phyloP scores from a whole-genome alignment of 2,113 vertebrate genomes.

The Pteropus alecto region DNA sequence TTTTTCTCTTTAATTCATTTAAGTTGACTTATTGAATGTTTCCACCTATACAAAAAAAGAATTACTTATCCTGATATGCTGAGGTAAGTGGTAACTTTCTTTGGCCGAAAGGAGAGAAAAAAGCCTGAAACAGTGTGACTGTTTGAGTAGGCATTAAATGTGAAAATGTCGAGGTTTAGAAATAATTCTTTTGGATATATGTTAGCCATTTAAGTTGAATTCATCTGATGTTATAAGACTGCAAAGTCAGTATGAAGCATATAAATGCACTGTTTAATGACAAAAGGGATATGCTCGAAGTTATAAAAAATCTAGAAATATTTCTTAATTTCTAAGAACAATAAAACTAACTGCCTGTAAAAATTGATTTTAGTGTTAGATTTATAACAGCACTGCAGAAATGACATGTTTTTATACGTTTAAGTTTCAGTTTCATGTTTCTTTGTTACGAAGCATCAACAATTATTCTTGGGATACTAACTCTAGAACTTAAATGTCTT shows the following conservation, averaged over 20 bases:
- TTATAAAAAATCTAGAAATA: neutral
- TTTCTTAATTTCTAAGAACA: slow-evolving; percentile 9
- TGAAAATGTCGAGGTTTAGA: neutral
- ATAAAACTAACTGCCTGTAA: neutral
- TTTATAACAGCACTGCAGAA: neutral
- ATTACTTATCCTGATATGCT: neutral
- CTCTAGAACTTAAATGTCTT: neutral
- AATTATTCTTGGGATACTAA: neutral
- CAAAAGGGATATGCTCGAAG: neutral
- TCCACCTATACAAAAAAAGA: slow-evolving; percentile 19
- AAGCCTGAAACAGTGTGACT: neutral
- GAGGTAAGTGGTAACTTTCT: slow-evolving; percentile 56
- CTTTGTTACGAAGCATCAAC: neutral
- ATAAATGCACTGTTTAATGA: neutral
- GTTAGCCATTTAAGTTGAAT: neutral
- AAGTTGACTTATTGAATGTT: slow-evolving; percentile 33
- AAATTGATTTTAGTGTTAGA: neutral
- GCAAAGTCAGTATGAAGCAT: neutral
- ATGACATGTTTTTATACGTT: neutral
- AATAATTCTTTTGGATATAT: neutral
- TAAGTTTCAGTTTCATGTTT: neutral
- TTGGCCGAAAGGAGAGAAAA: neutral
- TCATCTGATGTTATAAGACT: neutral
- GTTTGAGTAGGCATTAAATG: neutral
- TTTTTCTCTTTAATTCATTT: slow-evolving; percentile 25